phyloP scores from a whole-genome alignment of 2,888 invertebrate genomes.

The Philonicus albiceps region DNA sequence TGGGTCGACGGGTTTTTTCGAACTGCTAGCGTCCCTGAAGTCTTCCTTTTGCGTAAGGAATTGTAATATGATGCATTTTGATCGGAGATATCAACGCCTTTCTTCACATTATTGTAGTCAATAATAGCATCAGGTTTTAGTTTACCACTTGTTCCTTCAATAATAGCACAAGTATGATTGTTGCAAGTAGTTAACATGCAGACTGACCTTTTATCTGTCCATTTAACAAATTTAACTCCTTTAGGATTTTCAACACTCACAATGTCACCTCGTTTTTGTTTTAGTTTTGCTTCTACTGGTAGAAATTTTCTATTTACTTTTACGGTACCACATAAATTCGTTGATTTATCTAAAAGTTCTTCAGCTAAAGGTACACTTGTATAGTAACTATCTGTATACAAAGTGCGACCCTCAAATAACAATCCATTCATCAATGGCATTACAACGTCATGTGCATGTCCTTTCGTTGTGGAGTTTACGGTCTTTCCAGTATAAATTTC shows the following conservation, averaged over 20 bases:
- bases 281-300: neutral
- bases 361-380: no score
- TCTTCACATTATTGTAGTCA: slow-evolving; percentile 45
- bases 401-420: no score
- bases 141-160: neutral
- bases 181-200: no score
- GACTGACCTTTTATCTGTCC: slow-evolving; percentile 39
- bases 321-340: no score
- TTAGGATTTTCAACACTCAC: slow-evolving; percentile 50
- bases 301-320: neutral
- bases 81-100: neutral
- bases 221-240: slow-evolving; percentile 52
- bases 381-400: no score
- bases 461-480: no score
- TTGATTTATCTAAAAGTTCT: no score
- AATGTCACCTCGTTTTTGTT: neutral
- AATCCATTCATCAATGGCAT: no score
- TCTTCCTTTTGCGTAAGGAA: neutral
- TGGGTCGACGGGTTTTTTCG: no score
- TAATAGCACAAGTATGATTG: neutral
- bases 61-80: neutral
- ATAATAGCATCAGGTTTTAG: slow-evolving; percentile 40
- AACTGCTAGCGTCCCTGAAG: no score
- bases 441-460: no score
- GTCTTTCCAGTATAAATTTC: no score